Percentiles rank a stretch among this genome's conserved stretches.
phyloP scores from a whole-genome alignment of 2,113 vertebrate species.

The Trogon surrucura region DNA sequence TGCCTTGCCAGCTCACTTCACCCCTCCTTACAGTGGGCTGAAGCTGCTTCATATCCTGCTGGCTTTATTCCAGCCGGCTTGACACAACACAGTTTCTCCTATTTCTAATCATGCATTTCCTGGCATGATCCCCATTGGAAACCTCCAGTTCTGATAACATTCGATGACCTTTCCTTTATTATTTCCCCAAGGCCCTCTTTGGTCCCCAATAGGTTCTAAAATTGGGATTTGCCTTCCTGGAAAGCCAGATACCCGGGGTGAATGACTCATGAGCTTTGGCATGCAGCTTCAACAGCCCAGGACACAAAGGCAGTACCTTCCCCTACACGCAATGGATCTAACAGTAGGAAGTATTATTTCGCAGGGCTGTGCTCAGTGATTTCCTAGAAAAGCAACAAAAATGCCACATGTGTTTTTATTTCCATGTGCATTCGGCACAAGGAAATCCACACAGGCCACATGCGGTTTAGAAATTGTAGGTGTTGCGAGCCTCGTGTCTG shows the following conservation, averaged over 20 bases:
- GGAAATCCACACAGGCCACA: constrained; percentile 65
- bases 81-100: constrained; percentile 31
- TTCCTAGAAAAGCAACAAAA: constrained; percentile 71
- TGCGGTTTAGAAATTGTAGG: constrained; percentile 68
- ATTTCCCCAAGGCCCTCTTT: not conserved
- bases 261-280: constrained; percentile 58
- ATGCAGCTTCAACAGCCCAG: not conserved
- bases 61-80: constrained; percentile 10
- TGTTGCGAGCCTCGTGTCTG: constrained; percentile 44
- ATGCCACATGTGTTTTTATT: constrained; percentile 64
- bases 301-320: constrained; percentile 43
- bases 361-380: constrained; percentile 49
- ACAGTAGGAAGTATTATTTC: constrained; percentile 71
- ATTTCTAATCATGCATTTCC: not conserved
- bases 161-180: constrained; percentile 44
- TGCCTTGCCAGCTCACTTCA: not conserved
- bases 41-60: constrained; percentile 7
- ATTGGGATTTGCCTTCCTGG: constrained; percentile 64
- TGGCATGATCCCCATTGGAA: constrained; percentile 18
- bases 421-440: constrained; percentile 58
- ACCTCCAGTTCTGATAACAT: constrained; percentile 47
- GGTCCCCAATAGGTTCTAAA: constrained; percentile 20
- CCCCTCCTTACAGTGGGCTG: not conserved
- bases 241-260: constrained; percentile 38
- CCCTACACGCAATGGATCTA: not conserved